Percentiles rank a stretch among this genome's conserved stretches.
Conservation (phyloP, 2,888 invertebrate genomes). For the Phyllotreta cruciferae region DNA sequence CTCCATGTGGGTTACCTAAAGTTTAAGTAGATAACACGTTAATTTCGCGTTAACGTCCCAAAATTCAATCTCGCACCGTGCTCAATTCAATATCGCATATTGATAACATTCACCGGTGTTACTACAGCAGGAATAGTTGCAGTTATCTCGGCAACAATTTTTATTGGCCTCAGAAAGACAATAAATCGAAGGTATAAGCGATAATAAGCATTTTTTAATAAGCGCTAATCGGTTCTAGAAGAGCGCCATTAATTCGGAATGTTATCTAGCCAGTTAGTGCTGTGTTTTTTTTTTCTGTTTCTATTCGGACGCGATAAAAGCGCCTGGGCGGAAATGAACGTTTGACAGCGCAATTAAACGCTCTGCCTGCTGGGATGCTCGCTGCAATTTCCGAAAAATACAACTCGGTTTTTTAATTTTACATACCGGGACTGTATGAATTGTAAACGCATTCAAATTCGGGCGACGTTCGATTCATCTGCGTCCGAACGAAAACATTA, state of each 20-base stretch:
- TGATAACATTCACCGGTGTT: too few relatives aligned
- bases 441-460: too few relatives aligned
- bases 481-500: too few relatives aligned
- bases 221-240: not conserved
- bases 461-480: too few relatives aligned
- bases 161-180: not conserved
- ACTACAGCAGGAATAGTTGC: too few relatives aligned
- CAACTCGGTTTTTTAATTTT: too few relatives aligned
- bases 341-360: constrained; percentile 7
- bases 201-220: constrained; percentile 2
- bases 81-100: too few relatives aligned
- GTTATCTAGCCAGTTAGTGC: constrained; percentile 1
- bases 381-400: not conserved
- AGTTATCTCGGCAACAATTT: not conserved
- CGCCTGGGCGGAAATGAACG: constrained; percentile 5
- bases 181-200: not conserved
- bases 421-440: too few relatives aligned
- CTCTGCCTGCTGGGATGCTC: not conserved
- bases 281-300: not conserved
- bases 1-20: constrained; percentile 10
- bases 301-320: constrained; percentile 3
- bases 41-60: too few relatives aligned
- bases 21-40: not conserved
- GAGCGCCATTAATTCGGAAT: constrained; percentile 5
- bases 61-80: too few relatives aligned